Percentiles rank a stretch among this genome's conserved stretches.
Evolutionary conservation across 92 coral and sea anemone species (phyloP).

Genomic region (Parazoanthus darwini): DNA sequence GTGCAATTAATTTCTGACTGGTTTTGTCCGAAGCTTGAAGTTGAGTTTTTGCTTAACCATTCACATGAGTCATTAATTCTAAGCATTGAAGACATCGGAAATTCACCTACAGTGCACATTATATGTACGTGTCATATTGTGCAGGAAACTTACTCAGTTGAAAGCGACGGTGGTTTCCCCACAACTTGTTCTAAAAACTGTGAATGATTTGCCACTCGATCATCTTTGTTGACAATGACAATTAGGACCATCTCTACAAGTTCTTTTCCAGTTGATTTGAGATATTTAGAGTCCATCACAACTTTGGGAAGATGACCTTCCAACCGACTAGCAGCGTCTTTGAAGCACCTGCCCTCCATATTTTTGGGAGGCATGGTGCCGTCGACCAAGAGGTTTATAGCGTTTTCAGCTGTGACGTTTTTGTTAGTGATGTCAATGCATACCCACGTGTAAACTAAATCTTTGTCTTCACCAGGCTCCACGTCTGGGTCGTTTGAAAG

Average conservation of each 20-base stretch:
- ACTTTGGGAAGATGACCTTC: conserved; percentile 28
- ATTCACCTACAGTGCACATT: neutral
- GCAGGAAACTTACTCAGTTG: conserved; percentile 28
- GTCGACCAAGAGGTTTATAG: conserved; percentile 3
- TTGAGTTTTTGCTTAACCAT: too few species aligned
- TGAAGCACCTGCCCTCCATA: conserved; percentile 33
- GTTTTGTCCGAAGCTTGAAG: too few species aligned
- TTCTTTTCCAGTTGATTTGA: conserved; percentile 31
- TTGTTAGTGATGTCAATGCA: conserved; percentile 23
- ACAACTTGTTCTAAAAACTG: conserved; percentile 34
- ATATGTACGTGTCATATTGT: neutral
- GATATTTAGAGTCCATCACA: conserved; percentile 38
- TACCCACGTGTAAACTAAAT: conserved; percentile 25
- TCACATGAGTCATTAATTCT: neutral
- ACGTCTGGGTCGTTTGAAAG: conserved; percentile 71
- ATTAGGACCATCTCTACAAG: conserved; percentile 9
- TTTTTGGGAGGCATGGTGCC: conserved; percentile 16
- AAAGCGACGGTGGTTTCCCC: conserved; percentile 32
- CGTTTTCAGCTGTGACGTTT: neutral
- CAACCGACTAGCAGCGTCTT: conserved; percentile 4
- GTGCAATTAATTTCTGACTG: too few species aligned
- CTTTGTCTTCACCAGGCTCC: conserved; percentile 8
- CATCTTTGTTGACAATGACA: conserved; percentile 10
- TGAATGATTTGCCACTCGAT: conserved; percentile 11
- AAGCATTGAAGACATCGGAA: too few species aligned